Conservation (phyloP, 1,140 invertebrate species). For the Lineus longissimus region DNA sequence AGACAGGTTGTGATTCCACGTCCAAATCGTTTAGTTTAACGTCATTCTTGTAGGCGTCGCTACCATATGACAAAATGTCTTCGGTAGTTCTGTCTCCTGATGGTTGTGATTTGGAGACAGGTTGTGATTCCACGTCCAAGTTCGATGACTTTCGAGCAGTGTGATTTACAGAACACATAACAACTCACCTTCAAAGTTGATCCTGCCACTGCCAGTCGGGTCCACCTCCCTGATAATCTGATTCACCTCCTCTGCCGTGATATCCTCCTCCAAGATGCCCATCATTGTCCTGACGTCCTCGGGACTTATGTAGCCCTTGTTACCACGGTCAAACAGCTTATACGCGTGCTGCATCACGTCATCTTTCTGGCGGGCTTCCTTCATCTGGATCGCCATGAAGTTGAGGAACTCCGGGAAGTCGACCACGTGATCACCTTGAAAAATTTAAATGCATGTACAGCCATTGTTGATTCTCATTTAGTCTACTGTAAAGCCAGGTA, state of each 20-base stretch:
- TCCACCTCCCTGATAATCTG: background rate
- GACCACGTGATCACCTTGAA: background rate
- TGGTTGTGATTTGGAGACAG: too few species aligned
- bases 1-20: too few species aligned
- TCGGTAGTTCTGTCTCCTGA: too few species aligned
- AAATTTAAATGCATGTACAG: background rate
- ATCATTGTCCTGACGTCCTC: background rate
- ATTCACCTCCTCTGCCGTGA: background rate
- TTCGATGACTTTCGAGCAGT: too few species aligned
- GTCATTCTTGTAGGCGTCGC: too few species aligned
- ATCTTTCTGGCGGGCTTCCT: background rate
- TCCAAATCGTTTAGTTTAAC: too few species aligned
- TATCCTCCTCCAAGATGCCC: background rate
- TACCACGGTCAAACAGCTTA: background rate
- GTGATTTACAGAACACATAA: too few species aligned
- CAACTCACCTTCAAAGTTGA: background rate
- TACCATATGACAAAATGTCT: too few species aligned
- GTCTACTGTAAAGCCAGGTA: too few species aligned
- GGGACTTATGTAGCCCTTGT: background rate
- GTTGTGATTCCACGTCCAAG: too few species aligned
- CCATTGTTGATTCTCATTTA: too few species aligned
- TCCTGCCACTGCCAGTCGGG: background rate
- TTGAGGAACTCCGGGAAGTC: constrained; percentile 4
- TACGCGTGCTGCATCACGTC: background rate
- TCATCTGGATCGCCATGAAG: background rate